Evolutionary conservation across 2,888 invertebrate species (phyloP), one percentile per base, ranked within the genome.

Genomic region (Mesoligia furuncula): DNA sequence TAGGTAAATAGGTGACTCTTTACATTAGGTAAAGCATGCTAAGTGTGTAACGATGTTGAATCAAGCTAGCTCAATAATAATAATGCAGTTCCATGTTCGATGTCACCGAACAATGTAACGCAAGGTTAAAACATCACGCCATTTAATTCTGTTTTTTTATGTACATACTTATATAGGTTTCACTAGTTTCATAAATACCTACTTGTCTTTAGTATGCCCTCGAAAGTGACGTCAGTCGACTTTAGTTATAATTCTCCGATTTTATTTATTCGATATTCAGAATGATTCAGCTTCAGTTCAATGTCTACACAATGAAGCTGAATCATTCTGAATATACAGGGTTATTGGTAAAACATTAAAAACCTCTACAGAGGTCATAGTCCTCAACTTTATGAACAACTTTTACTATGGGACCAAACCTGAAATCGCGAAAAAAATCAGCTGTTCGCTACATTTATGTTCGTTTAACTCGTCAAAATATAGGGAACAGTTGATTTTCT

Each of bases 81-180:
- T 69, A 57, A 81, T 81, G 66, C 85, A 82, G 64, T 74, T 83
- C 61, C 77, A 81, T 78, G 78, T 73, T 48, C 54, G 48, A 71
- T 71, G 71, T 76, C 36, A 76, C 65, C 27, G 45, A 64, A 73
- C 54, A 64, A 73, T 81, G 27, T 67, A 73, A 70, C 59, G 73
- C 83, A 84, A 83, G 86, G 84, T 67, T 72, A 59, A 86, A 62
- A 75, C 39, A 79, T 70, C 86, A 84, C 75, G 84, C 79, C 31
- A 71, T 79, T 51, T 59, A 48, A 54, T 17, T 48, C 0, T 80
- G 48, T 57, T 69, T 77, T 77, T 69, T 45, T n/a, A 77, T 27
- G 31, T 72, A 31, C 8, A 20, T 4, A 51, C 31, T 31, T n/a
- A n/a, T n/a, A n/a, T n/a, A 36, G 24, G 20, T 31, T 64, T 31